A percentile compares a stretch with the other conserved stretches of the same genome.
These are phyloP conservation scores for Corythoichthys haematopterus DNA, from an alignment of 2,113 vertebrate genomes.

Conservation along the genomic window DNA sequence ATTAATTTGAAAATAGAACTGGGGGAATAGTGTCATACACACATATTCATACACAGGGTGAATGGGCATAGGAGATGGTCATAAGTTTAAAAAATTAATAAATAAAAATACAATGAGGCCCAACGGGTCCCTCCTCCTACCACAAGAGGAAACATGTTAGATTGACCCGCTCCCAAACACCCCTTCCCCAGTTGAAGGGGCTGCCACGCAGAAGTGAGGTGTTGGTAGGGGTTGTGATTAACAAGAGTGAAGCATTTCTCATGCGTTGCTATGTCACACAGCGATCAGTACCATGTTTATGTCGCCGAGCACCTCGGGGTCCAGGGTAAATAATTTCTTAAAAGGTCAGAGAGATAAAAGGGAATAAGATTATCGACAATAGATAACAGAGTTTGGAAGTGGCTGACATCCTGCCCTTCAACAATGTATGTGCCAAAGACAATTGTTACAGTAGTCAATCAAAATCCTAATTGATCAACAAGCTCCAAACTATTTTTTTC, in stretches of 20 bases:
- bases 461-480: too few species aligned
- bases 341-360: constrained; percentile 61
- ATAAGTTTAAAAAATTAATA: neutral
- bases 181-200: constrained; percentile 34
- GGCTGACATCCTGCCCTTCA: too few species aligned
- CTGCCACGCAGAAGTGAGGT: constrained; percentile 33
- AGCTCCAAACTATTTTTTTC: neutral
- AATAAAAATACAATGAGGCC: constrained; percentile 19
- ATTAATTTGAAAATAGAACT: constrained; percentile 38
- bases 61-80: constrained; percentile 25
- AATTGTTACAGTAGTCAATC: too few species aligned
- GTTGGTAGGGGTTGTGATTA: constrained; percentile 41
- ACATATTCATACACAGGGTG: constrained; percentile 15
- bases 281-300: constrained; percentile 72
- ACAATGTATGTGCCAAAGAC: too few species aligned
- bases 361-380: constrained; percentile 41
- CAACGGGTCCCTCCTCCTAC: constrained; percentile 16
- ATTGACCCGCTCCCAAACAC: constrained; percentile 29
- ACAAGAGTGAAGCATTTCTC: constrained; percentile 54
- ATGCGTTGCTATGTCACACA: constrained; percentile 61
- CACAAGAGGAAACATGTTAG: constrained; percentile 33
- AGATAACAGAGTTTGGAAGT: neutral
- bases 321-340: constrained; percentile 75
- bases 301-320: constrained; percentile 69
- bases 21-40: constrained; percentile 13